Base-by-base conservation (phyloP, 2,888 invertebrate genomes). In the Cistogaster globosa region DNA sequence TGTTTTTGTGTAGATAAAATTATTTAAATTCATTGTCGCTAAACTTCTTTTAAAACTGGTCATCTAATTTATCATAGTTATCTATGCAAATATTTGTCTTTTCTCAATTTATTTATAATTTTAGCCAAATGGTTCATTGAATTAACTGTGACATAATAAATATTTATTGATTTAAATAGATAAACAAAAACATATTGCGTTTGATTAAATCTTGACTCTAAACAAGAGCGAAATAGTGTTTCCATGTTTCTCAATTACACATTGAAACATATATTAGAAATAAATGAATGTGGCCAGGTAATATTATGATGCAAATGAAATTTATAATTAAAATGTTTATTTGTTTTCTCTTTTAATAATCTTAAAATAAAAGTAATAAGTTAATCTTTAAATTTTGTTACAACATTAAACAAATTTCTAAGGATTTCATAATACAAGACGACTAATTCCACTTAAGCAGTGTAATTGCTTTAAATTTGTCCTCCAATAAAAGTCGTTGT, bases 141-240 rank as follows among this genome's bases (percentile, higher is more conserved):
- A 84, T 77, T 84, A 84, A 81, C 80, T 67, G 22, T 69, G 81
- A 84, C 81, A 77, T 69, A 77, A 84, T 77, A 74, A 84, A 84
- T 84, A 67, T 72, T 68, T 74, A 77, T 76, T 80, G 76, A 62
- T 68, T 74, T 62, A 42, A 72, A 72, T 79, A 55, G 48, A 83
- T 16, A 57, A n/a, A 14, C 26, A 16, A n/a, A 22, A 36, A 62
- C n/a, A 22, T 12, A 58, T 38, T 42, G 67, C 60, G 32, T n/a
- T 0, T 22, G 79, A 84, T 84, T 53, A 60, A 42, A 79, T 79
- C 75, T 71, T 32, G 22, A 36, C 32, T 65, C 20, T 55, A 12
- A 76, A 51, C 80, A 80, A 76, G 76, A 76, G 80, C 71, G 76
- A 72, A 84, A 71, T 68, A 26, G 53, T 69, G 62, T 62, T 78